A percentile compares a stretch with the other conserved stretches of the same genome.
These are phyloP conservation scores for Petrolisthes cinctipes DNA, from an alignment of 2,888 invertebrate genomes.

Conservation along the genomic window DNA sequence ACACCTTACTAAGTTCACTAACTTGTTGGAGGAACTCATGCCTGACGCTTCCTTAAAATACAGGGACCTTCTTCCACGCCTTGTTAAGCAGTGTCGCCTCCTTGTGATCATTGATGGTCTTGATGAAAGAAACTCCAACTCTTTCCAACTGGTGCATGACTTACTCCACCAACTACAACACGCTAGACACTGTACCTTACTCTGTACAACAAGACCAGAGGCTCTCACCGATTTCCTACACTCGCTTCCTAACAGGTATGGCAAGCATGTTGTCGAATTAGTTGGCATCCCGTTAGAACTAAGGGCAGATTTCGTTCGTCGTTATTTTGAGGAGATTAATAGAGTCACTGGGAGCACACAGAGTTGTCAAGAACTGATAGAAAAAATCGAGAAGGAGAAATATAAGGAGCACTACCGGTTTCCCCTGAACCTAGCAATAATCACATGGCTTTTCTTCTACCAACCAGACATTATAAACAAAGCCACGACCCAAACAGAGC, in stretches of 20 bases:
- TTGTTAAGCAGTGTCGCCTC: not conserved
- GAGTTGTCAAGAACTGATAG: slow-evolving; percentile 6
- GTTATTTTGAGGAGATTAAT: not conserved
- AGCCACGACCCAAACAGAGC: not conserved
- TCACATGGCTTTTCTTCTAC: not conserved
- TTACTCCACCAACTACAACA: not conserved
- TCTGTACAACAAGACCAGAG: slow-evolving; percentile 7
- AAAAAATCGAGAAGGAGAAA: not conserved
- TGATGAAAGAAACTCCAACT: slow-evolving; percentile 3
- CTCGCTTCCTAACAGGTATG: not conserved
- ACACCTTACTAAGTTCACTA: not conserved
- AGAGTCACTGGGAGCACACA: not conserved
- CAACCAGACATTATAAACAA: not conserved
- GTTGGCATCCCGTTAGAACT: not conserved
- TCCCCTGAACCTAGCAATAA: slow-evolving; percentile 11
- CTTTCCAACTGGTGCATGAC: not conserved
- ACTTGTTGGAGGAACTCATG: not conserved
- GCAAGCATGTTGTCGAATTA: not conserved
- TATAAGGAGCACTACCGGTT: not conserved
- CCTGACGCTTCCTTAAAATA: not conserved
- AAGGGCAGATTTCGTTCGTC: not conserved
- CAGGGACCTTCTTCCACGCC: not conserved
- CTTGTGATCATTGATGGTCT: not conserved
- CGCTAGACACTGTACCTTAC: not conserved
- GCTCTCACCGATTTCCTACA: not conserved